phyloP scores from a whole-genome alignment of 2,888 invertebrate species.

The Trichogramma evanescens region DNA sequence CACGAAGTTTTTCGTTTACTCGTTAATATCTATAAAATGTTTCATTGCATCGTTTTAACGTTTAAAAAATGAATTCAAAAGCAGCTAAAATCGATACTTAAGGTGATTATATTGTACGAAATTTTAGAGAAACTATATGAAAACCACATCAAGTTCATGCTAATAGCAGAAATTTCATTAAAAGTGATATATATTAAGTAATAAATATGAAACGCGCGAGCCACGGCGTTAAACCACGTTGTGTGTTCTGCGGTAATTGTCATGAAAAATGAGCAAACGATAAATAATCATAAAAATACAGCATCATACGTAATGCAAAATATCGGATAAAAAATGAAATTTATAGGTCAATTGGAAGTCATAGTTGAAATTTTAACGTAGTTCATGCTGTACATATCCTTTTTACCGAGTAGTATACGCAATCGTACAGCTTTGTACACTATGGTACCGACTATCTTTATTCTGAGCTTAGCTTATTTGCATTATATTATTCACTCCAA shows the following conservation, averaged over 20 bases:
- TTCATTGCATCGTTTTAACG: neutral
- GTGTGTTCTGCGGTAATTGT: slow-evolving; percentile 39
- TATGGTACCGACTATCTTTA: too few species aligned
- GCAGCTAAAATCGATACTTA: slow-evolving; percentile 14
- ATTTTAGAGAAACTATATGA: neutral
- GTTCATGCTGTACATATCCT: too few species aligned
- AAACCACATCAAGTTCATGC: too few species aligned
- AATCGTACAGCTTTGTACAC: too few species aligned
- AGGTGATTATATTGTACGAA: slow-evolving; percentile 10
- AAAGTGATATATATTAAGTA: slow-evolving; percentile 33
- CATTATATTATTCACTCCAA: too few species aligned
- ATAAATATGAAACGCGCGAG: slow-evolving; percentile 34
- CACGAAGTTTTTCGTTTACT: too few species aligned
- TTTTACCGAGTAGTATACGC: too few species aligned
- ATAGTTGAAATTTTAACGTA: too few species aligned
- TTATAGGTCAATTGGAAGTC: too few species aligned
- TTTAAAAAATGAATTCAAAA: slow-evolving; percentile 8
- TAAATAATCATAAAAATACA: slow-evolving; percentile 27
- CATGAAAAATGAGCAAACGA: slow-evolving; percentile 31
- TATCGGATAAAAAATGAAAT: slow-evolving; percentile 14
- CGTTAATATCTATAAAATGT: too few species aligned
- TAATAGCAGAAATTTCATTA: slow-evolving; percentile 26
- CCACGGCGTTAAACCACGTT: slow-evolving; percentile 40
- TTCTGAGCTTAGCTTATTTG: too few species aligned
- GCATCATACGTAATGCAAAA: slow-evolving; percentile 27